Evolutionary conservation across 2,113 vertebrate species (phyloP), one percentile per base, ranked within the genome.

Genomic region (Takifugu bimaculatus): DNA sequence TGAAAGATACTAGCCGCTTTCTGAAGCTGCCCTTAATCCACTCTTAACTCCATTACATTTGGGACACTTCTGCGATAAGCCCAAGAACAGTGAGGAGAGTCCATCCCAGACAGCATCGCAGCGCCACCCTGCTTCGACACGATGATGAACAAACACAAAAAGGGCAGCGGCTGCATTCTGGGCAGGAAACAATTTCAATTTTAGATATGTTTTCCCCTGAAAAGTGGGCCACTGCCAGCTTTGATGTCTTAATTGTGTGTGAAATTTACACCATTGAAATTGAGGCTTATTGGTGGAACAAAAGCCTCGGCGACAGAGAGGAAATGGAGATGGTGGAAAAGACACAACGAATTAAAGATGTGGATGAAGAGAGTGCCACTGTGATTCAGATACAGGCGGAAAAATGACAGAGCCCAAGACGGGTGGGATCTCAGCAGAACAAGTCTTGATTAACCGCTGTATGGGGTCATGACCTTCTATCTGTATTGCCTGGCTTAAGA

Each of bases 211-310:
- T 62, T 84, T 68, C 45, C 70, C 54, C 25, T 70, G 89, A 70
- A 90, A 90, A 87, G 74, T 89, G 84, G 88, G 87, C 70, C 88
- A 88, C 60, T 54, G 75, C 50, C 68, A 58, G 83, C 88, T 90
- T 90, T 91, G 84, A 90, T 88, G 85, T 90, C 80, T 85, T 84
- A 88, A 90, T 88, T 91, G 54, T 78, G 57, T 57, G 20, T 57
- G 45, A n/a, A 25, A 27, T 53, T 13, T 53, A 27, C 45, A n/a
- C 45, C 13, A 48, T 2, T 14, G 45, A n/a, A 14, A 48, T 50
- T 25, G 39, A 63, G 60, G 65, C 50, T 74, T 84, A 85, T 78
- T 80, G 81, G 80, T 72, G 74, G 78, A 88, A 77, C 62, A 80
- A 76, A 75, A 84, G 68, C 13, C n/a, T 58, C 28, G 32, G 9